Percentiles rank a stretch among this genome's conserved stretches.
These are phyloP conservation scores for Galeopsomyia nigrocyanea DNA, from an alignment of 2,888 invertebrate species.

Conservation along the genomic window DNA sequence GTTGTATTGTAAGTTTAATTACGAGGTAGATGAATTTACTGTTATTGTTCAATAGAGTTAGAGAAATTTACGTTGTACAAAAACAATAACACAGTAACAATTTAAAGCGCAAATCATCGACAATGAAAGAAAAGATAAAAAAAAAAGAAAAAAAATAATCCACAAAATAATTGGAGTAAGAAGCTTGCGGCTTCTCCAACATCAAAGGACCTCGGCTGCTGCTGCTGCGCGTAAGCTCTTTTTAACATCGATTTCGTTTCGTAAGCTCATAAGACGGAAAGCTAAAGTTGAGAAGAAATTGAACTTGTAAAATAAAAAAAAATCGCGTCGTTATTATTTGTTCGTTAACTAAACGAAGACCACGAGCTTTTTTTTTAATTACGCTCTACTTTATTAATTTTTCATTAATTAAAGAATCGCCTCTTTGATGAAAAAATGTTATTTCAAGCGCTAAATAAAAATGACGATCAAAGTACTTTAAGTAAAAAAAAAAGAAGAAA, in stretches of 20 bases:
- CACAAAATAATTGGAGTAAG: conserved; percentile 63
- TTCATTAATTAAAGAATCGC: neutral
- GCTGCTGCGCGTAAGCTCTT: conserved; percentile 31
- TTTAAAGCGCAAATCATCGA: too few relatives aligned
- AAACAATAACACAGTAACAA: too few relatives aligned
- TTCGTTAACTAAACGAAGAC: too few relatives aligned
- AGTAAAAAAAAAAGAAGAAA: conserved; percentile 22
- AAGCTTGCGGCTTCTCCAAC: conserved; percentile 55
- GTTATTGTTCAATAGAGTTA: too few relatives aligned
- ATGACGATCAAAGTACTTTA: conserved; percentile 39
- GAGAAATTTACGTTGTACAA: too few relatives aligned
- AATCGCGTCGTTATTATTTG: too few relatives aligned
- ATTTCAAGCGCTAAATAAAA: conserved; percentile 5
- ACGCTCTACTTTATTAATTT: too few relatives aligned
- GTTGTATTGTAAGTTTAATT: too few relatives aligned
- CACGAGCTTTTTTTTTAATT: too few relatives aligned
- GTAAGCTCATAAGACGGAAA: neutral
- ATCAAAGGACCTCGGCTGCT: conserved; percentile 54
- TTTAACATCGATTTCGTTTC: conserved; percentile 39
- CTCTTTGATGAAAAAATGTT: neutral
- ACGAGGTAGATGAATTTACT: too few relatives aligned
- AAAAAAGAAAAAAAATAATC: conserved; percentile 30
- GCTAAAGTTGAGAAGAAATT: neutral
- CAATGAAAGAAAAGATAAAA: neutral
- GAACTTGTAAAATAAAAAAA: neutral